Evolutionary conservation across 2,888 invertebrate genomes (phyloP).

Genomic region (Heliconius hortense): DNA sequence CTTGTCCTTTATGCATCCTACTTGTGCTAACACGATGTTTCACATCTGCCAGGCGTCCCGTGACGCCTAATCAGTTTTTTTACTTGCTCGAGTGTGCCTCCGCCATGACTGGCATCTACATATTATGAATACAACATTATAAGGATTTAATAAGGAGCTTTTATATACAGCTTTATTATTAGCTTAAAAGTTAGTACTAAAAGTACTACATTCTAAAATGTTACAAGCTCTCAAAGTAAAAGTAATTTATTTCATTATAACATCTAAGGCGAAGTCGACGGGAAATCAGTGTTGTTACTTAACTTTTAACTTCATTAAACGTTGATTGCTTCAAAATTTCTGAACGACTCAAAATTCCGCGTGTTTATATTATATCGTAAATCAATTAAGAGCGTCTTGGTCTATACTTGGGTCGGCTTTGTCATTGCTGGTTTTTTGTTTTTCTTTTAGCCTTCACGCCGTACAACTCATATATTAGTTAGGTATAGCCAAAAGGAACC

Average conservation of each 20-base stretch:
- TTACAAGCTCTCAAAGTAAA: not conserved
- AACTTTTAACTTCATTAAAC: slow-evolving; percentile 34
- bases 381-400: slow-evolving; percentile 24
- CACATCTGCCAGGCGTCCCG: no score
- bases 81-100: no score
- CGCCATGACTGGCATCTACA: no score
- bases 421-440: not conserved
- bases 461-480: not conserved
- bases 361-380: slow-evolving; percentile 29
- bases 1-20: no score
- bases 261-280: slow-evolving; percentile 8
- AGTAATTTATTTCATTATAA: slow-evolving; percentile 17
- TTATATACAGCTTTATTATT: not conserved
- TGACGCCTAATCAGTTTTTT: no score
- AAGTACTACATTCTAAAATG: not conserved
- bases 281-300: slow-evolving; percentile 25
- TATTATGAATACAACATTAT: no score
- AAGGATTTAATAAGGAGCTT: no score
- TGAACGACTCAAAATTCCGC: slow-evolving; percentile 21
- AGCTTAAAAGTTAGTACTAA: not conserved
- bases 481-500: not conserved
- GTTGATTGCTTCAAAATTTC: slow-evolving; percentile 33
- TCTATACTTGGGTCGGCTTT: not conserved
- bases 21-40: no score
- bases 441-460: not conserved